phyloP scores from a whole-genome alignment of 2,113 vertebrate species.

The Salvator merianae region DNA sequence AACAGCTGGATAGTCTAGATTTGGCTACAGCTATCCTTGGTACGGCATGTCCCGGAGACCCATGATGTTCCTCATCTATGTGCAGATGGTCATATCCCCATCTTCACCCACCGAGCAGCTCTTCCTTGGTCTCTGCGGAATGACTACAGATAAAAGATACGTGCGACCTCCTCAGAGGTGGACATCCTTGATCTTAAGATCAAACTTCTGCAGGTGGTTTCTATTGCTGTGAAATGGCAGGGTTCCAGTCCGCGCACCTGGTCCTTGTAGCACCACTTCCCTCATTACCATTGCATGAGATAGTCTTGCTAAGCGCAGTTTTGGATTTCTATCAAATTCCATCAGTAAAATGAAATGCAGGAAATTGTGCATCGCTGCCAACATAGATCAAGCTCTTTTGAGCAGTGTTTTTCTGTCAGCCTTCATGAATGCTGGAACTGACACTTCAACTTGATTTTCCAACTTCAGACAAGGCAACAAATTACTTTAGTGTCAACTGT shows the following conservation, averaged over 20 bases:
- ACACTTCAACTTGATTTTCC: conserved; percentile 31
- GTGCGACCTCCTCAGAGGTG: no score
- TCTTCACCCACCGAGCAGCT: not conserved
- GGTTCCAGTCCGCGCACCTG: not conserved
- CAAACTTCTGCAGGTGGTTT: not conserved
- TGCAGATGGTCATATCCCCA: not conserved
- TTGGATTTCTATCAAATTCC: conserved; percentile 60
- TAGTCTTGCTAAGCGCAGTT: conserved; percentile 57
- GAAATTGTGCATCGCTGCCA: conserved; percentile 38
- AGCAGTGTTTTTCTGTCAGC: conserved; percentile 42
- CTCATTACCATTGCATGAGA: not conserved
- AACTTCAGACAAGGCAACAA: conserved; percentile 32
- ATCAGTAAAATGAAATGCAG: conserved; percentile 61
- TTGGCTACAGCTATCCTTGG: not conserved
- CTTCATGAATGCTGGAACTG: conserved; percentile 54
- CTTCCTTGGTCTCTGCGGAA: not conserved
- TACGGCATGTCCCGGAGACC: not conserved
- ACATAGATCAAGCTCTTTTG: conserved; percentile 45
- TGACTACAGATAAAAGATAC: not conserved
- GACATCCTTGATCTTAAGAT: not conserved
- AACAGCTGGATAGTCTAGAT: no score
- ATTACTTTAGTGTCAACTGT: conserved; percentile 46
- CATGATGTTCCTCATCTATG: not conserved
- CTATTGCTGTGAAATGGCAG: not conserved
- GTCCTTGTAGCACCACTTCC: not conserved